Percentiles rank a stretch among this genome's conserved stretches.
Evolutionary conservation across 2,113 vertebrate species (phyloP).

Genomic region (Nipponia nippon): DNA sequence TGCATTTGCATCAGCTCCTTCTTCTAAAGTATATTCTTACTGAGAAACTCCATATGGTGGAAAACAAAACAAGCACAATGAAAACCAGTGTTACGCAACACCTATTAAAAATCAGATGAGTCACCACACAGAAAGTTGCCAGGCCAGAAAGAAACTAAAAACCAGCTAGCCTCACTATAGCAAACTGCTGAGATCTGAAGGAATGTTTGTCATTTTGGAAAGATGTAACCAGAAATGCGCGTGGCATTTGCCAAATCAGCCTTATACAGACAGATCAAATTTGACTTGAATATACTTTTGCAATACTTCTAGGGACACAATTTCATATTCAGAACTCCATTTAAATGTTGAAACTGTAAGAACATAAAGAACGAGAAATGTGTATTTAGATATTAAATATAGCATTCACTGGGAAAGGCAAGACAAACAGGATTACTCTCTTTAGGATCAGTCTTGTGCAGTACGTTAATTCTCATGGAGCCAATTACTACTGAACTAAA

Average conservation of each 20-base stretch:
- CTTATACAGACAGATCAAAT: neutral
- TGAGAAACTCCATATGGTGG: constrained; percentile 31
- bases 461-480: neutral
- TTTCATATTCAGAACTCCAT: neutral
- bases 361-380: neutral
- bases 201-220: neutral
- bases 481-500: neutral
- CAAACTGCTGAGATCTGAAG: neutral
- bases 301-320: neutral
- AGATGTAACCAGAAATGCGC: neutral
- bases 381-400: neutral
- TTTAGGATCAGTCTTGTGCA: neutral
- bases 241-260: neutral
- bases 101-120: constrained; percentile 57
- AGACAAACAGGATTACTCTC: neutral
- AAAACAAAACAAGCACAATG: constrained; percentile 38
- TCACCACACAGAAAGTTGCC: constrained; percentile 10
- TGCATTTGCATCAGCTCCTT: neutral
- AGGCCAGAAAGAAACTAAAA: constrained; percentile 31
- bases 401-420: neutral
- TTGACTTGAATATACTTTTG: neutral
- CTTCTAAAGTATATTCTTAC: neutral
- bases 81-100: constrained; percentile 33
- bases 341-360: neutral
- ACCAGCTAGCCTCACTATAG: neutral